Conservation (phyloP, 2,888 invertebrate species). For the Drosophila mimetica region DNA sequence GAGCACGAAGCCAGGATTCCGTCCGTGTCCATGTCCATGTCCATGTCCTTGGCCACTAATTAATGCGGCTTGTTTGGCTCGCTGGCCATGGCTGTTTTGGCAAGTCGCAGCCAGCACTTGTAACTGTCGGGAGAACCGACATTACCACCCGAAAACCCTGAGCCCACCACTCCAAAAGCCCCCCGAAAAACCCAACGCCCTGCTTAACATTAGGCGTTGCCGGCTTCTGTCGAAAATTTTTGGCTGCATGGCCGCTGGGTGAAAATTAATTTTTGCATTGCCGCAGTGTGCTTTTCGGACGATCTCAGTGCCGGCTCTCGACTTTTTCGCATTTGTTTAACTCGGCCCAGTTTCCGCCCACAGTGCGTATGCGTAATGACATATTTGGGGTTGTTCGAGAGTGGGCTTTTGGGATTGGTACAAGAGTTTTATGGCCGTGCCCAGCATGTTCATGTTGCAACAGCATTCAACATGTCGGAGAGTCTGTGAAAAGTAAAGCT, state of each 20-base stretch:
- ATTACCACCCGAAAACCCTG: conserved; percentile 6
- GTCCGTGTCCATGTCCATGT: conserved; percentile 11
- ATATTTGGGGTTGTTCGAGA: conserved; percentile 31
- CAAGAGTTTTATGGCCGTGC: conserved; percentile 33
- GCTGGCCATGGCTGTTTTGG: conserved; percentile 43
- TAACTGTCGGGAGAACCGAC: conserved; percentile 39
- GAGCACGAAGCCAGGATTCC: conserved; percentile 19
- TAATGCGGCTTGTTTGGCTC: conserved; percentile 74
- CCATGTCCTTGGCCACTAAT: conserved; percentile 75
- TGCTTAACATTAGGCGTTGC: conserved; percentile 43
- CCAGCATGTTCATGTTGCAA: conserved; percentile 21
- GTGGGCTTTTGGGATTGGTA: conserved; percentile 16
- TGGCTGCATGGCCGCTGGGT: conserved; percentile 42
- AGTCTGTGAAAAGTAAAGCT: neutral
- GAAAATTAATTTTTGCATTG: conserved; percentile 60
- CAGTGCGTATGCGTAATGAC: conserved; percentile 54
- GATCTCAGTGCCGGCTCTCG: conserved; percentile 21
- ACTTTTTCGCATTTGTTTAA: conserved; percentile 45
- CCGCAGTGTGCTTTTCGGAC: conserved; percentile 36
- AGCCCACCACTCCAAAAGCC: neutral
- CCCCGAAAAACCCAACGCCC: neutral
- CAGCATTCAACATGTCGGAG: conserved; percentile 14
- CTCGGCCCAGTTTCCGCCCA: conserved; percentile 26
- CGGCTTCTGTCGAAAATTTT: conserved; percentile 44
- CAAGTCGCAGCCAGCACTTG: conserved; percentile 36